Conservation (phyloP, 2,888 invertebrate genomes). For the Drosophila cognata region DNA sequence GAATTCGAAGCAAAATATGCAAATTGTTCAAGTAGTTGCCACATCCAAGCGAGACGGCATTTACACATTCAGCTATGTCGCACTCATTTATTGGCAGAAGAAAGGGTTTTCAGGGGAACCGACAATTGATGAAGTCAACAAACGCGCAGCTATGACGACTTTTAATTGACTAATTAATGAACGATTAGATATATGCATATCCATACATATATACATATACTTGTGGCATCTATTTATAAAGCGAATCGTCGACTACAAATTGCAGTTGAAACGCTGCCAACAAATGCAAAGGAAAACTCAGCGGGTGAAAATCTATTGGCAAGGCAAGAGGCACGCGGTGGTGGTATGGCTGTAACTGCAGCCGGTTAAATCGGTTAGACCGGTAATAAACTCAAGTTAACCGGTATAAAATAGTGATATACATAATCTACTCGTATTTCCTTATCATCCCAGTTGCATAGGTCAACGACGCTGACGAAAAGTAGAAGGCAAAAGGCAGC, state of each 20-base stretch:
- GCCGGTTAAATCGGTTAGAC: constrained; percentile 54
- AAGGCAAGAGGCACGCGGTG: no score
- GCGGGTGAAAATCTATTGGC: not conserved
- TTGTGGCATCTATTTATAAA: constrained; percentile 25
- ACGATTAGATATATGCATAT: constrained; percentile 17
- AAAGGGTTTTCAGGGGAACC: constrained; percentile 7
- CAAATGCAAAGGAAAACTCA: constrained; percentile 32
- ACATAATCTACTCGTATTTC: constrained; percentile 20
- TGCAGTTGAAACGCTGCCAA: constrained; percentile 72
- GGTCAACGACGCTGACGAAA: constrained; percentile 58
- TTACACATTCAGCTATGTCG: not conserved
- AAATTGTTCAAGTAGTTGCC: constrained; percentile 7
- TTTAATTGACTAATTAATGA: constrained; percentile 43
- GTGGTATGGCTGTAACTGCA: not conserved
- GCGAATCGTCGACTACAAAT: constrained; percentile 43
- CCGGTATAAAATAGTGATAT: constrained; percentile 12
- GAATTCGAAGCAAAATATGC: constrained; percentile 2
- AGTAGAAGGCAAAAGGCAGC: constrained; percentile 11
- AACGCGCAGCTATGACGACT: constrained; percentile 58
- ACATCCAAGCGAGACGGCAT: constrained; percentile 15
- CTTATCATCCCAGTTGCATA: constrained; percentile 59
- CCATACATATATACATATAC: constrained; percentile 13
- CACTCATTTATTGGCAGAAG: not conserved
- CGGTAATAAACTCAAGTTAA: constrained; percentile 34
- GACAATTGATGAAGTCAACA: constrained; percentile 48